A percentile compares a stretch with the other conserved stretches of the same genome.
Conservation (phyloP, 2,888 invertebrate species). For the Leucophora obtusa region DNA sequence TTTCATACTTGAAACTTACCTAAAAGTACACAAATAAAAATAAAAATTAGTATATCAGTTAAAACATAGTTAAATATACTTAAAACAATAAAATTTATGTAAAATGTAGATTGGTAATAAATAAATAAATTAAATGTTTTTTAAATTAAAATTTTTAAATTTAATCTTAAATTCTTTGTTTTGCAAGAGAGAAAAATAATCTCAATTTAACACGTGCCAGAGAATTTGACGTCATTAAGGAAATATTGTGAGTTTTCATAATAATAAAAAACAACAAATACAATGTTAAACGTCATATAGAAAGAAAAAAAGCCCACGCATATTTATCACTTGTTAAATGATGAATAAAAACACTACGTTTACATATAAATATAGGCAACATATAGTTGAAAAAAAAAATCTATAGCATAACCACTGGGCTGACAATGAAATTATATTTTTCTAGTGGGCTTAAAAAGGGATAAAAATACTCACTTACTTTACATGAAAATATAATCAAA, state of each 20-base stretch:
- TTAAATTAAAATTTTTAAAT: background rate
- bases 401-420: background rate
- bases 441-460: slow-evolving; percentile 18
- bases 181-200: background rate
- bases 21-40: no score
- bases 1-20: no score
- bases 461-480: background rate
- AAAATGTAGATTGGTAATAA: no score
- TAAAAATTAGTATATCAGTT: no score
- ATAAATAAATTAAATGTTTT: background rate
- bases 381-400: background rate
- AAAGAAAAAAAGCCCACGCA: slow-evolving; percentile 31
- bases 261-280: background rate
- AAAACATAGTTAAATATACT: no score
- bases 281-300: slow-evolving; percentile 13
- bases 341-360: slow-evolving; percentile 17
- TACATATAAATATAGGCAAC: slow-evolving; percentile 12
- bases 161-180: background rate
- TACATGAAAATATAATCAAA: background rate
- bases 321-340: background rate
- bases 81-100: no score
- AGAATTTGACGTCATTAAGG: slow-evolving; percentile 37
- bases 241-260: slow-evolving; percentile 26
- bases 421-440: background rate
- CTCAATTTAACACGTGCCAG: background rate